Conservation (phyloP, 2,888 invertebrate genomes). For the Drosophila picticornis region DNA sequence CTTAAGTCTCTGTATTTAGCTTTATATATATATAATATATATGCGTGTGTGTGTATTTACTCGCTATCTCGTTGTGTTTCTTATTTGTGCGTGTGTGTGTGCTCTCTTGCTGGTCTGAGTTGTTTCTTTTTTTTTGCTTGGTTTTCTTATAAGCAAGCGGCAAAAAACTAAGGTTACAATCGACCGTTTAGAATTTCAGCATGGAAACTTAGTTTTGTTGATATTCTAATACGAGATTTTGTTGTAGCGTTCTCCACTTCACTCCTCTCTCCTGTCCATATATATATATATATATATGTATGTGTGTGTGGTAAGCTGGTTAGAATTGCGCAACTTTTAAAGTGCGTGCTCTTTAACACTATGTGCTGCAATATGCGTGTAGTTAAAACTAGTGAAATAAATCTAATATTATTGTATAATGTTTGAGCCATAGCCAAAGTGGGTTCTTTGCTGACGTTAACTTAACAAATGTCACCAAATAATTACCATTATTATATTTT, state of each 20-base stretch:
- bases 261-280: conserved; percentile 18
- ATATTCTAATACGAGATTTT: conserved; percentile 52
- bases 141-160: conserved; percentile 57
- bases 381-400: neutral
- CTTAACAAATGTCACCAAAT: neutral
- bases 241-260: neutral
- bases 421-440: neutral
- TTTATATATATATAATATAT: conserved; percentile 25
- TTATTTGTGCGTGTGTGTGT: conserved; percentile 15
- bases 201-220: conserved; percentile 35
- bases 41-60: conserved; percentile 27
- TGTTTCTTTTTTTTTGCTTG: conserved; percentile 58
- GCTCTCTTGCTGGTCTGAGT: conserved; percentile 49
- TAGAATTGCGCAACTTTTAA: conserved; percentile 31
- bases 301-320: conserved; percentile 21
- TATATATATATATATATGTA: conserved; percentile 41
- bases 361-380: neutral
- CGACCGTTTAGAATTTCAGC: conserved; percentile 41
- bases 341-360: conserved; percentile 7
- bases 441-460: neutral
- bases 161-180: conserved; percentile 60
- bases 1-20: conserved; percentile 67
- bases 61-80: conserved; percentile 20
- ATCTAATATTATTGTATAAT: conserved; percentile 1
- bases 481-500: neutral